These are phyloP conservation scores for Synergus japonicus DNA, from an alignment of 2,888 invertebrate genomes.

Conservation along the genomic window DNA sequence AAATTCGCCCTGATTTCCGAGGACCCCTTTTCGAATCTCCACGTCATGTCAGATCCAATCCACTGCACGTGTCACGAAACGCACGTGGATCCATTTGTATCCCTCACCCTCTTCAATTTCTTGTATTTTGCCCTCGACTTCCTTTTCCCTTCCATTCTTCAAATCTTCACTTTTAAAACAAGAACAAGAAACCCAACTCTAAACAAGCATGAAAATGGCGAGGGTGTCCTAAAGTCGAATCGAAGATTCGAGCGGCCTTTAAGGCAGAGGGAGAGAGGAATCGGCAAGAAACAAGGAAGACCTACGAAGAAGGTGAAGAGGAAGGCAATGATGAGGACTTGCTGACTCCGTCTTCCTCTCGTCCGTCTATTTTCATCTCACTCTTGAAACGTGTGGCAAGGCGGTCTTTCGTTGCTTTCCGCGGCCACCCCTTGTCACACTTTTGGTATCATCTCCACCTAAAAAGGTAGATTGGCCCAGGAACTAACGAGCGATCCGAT, in stretches of 20 bases:
- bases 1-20: neutral
- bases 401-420: slow-evolving; percentile 45
- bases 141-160: neutral
- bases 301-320: neutral
- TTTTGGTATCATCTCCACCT: slow-evolving; percentile 80
- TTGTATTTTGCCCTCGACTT: neutral
- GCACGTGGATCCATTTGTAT: slow-evolving; percentile 5
- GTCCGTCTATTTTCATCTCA: slow-evolving; percentile 73
- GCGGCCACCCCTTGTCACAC: slow-evolving; percentile 74
- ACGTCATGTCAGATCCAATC: neutral
- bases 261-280: slow-evolving; percentile 1
- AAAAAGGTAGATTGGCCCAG: slow-evolving; percentile 82
- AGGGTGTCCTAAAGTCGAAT: slow-evolving; percentile 1
- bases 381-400: slow-evolving; percentile 61
- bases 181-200: neutral
- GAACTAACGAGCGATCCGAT: slow-evolving; percentile 78
- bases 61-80: slow-evolving; percentile 8
- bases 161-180: neutral
- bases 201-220: neutral
- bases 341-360: slow-evolving; percentile 55
- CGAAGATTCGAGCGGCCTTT: neutral
- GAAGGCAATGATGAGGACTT: neutral
- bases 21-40: neutral
- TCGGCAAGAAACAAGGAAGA: slow-evolving; percentile 4
- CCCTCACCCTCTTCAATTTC: neutral